Base-by-base conservation (phyloP, 2,797 vertebrate genomes). In the Thripadectes ignobilis region DNA sequence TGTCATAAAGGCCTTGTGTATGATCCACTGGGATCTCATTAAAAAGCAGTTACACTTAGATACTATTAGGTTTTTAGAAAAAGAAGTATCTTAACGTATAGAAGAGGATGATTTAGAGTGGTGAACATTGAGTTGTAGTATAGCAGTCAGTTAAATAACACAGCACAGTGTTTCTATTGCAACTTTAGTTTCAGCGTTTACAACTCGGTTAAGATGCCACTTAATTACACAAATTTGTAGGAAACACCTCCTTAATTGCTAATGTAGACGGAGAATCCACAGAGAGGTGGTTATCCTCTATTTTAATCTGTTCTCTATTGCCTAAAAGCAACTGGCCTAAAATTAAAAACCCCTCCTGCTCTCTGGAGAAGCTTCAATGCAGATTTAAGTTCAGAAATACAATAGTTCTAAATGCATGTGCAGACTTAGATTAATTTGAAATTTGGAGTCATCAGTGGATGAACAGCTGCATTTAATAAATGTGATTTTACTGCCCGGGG, bases 1-100 rank as follows among this genome's bases (percentile, higher is more conserved):
- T 91, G 81, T 89, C 36, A 41, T 51, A 85, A 90, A 77, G 87
- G 62, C 86, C 82, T 80, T 72, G 62, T 65, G 6, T 77, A 17
- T 39, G 78, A 73, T 96, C 89, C 93, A 75, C 48, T 92, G 93
- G 92, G 89, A 96, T 41, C 90, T 97, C 90, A 92, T 94, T 96
- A 96, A 80, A 93, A 92, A 85, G 61, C 48, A 49, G 68, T 91
- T 93, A 89, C 68, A 59, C 81, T 96, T 92, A 89, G 81, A 83
- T 92, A 46, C 55, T 62, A 67, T 88, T 80, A 85, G 41, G 24
- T 66, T 91, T 96, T 88, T 86, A 77, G 73, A 68, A 91, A 86
- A 76, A 85, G 55, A 78, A 88, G 22, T 66, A 80, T 85, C 81
- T 85, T 83, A 73, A 45, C 18, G 10, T 27, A 27, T 85, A 67